Percentiles rank a stretch among this genome's conserved stretches.
Evolutionary conservation across 1,140 invertebrate species (phyloP).

Genomic region (Euglossa dilemma): DNA sequence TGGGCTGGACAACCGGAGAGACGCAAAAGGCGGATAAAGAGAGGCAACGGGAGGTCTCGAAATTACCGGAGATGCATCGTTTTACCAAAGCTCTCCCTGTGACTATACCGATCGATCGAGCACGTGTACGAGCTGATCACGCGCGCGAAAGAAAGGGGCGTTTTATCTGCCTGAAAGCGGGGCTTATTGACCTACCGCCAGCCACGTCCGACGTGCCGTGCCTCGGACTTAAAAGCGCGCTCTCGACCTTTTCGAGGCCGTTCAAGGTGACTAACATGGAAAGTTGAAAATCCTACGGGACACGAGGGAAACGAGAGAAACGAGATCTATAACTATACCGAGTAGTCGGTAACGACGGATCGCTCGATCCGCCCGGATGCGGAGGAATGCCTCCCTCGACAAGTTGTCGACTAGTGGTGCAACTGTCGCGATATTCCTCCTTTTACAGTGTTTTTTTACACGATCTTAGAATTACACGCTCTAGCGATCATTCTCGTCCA

Average conservation of each 20-base stretch:
- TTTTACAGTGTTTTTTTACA: too few species aligned
- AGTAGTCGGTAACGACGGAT: conserved; percentile 10
- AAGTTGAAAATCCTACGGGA: conserved; percentile 1
- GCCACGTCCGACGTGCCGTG: conserved; percentile 35
- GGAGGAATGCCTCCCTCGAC: neutral
- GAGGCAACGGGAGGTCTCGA: conserved; percentile 26
- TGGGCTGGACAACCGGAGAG: neutral
- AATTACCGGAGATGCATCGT: neutral
- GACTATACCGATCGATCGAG: conserved; percentile 7
- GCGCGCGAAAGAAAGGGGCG: conserved; percentile 61
- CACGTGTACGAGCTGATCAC: conserved; percentile 21
- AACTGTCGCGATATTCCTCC: too few species aligned
- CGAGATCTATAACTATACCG: neutral
- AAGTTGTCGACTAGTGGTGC: too few species aligned
- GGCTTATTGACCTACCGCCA: conserved; percentile 69
- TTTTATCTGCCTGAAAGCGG: conserved; percentile 65
- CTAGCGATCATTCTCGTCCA: too few species aligned
- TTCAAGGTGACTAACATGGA: conserved; percentile 37
- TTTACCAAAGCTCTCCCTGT: neutral
- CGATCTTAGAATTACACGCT: too few species aligned
- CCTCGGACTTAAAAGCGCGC: conserved; percentile 50
- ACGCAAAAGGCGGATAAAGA: conserved; percentile 1
- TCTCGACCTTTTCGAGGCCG: conserved; percentile 54
- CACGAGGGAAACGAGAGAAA: neutral
- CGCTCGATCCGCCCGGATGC: neutral